Base-by-base conservation (phyloP, 2,888 invertebrate genomes). In the Meiosimyza platycephala region DNA sequence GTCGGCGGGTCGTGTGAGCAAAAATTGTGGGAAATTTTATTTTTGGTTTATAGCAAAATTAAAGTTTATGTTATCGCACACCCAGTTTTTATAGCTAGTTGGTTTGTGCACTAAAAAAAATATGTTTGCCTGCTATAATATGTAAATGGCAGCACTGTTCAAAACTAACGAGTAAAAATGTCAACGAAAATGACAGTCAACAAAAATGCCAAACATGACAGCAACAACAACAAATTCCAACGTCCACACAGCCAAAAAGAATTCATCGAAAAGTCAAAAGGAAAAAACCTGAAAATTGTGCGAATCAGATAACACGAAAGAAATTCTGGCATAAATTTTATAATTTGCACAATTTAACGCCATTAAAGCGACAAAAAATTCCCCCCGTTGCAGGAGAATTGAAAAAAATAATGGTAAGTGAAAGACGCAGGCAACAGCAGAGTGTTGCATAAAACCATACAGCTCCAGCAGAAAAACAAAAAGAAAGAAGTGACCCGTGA, bases 361-460 rank as follows among this genome's bases (percentile, higher is more conserved):
- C 57, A 16, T 18, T n/a, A 55, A 16, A 67, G 40, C 40, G 40
- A 40, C 40, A 40, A 40, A 40, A 2, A 40, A 40, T 40, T 55
- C 40, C 12, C 28, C 9, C 48, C 15, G 64, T 50, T 50, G 51
- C 18, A 28, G 5, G 28, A 22, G 57, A 57, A 57, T 22, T 16
- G 51, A 12, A 28, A 51, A 54, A 67, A 69, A 62, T 16, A 33
- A 69, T 69, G 69, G 69, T 71, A 71, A 64, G 71, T 71, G 12
- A 52, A 57, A 33, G 64, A 9, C 13, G 28, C 51, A 12, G 13
- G 13, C 5, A 59, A 3, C 48, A 33, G 57, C 18, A 52, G 66
- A 66, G 66, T 72, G 60, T 72, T 72, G 72, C 72, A 66, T 72
- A 72, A 71, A 72, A 66, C n/a, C 22, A 52, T 33, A 13, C 40